A percentile compares a stretch with the other conserved stretches of the same genome.
Evolutionary conservation across 2,113 vertebrate genomes (phyloP).

Genomic region (Macquaria australasica): DNA sequence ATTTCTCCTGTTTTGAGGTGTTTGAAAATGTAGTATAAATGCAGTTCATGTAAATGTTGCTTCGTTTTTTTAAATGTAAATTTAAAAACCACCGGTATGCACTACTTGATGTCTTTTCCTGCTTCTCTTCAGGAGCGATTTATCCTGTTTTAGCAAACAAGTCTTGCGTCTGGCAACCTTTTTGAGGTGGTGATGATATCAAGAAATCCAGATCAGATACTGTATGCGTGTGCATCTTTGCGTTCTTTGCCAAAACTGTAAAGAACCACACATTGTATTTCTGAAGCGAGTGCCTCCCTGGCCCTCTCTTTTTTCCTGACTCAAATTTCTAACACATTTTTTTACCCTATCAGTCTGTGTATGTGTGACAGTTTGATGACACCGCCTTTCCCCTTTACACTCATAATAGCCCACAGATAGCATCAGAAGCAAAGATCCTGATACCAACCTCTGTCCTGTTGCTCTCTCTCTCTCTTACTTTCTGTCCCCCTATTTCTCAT

Average conservation of each 20-base stretch:
- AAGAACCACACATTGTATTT: not conserved
- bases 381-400: not conserved
- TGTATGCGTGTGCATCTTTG: not conserved
- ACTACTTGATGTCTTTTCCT: not conserved
- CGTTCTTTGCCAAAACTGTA: not conserved
- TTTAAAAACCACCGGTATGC: not conserved
- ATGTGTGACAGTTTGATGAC: not conserved
- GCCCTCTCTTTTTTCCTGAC: not conserved
- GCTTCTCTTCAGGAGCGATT: not conserved
- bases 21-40: not conserved
- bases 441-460: not conserved
- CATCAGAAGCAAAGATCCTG: constrained; percentile 37
- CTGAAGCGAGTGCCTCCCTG: not conserved
- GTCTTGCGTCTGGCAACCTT: not conserved
- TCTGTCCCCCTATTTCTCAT: constrained; percentile 16
- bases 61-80: not conserved
- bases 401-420: constrained; percentile 6
- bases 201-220: not conserved
- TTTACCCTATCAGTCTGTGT: not conserved
- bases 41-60: not conserved
- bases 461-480: not conserved
- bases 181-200: not conserved
- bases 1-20: not conserved
- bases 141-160: not conserved
- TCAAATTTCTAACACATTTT: not conserved